Conservation (phyloP, 2,888 invertebrate species). For the Dendrolimus pini region DNA sequence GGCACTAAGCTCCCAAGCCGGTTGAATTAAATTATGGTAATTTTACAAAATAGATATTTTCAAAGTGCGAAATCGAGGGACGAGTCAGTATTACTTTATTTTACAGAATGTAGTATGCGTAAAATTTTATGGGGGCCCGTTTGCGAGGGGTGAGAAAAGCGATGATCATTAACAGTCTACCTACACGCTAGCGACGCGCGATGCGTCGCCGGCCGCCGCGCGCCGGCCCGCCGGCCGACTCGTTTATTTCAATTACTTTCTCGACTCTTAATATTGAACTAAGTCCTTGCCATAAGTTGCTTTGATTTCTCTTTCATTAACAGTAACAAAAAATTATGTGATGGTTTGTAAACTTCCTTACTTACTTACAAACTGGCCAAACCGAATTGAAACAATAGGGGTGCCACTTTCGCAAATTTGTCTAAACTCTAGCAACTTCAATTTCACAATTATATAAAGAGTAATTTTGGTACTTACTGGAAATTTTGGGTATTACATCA, state of each 20-base stretch:
- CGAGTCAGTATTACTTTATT: constrained; percentile 47
- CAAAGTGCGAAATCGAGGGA: constrained; percentile 26
- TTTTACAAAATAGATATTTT: background rate
- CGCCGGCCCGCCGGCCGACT: constrained; percentile 27
- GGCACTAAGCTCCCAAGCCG: background rate
- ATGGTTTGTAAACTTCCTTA: too few relatives aligned
- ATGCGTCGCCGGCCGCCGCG: constrained; percentile 20
- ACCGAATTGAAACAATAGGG: too few relatives aligned
- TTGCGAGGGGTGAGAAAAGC: constrained; percentile 34
- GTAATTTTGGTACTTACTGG: too few relatives aligned
- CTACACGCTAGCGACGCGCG: constrained; percentile 29
- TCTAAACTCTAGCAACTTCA: too few relatives aligned
- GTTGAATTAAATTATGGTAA: background rate
- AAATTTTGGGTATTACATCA: too few relatives aligned
- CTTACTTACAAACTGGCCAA: too few relatives aligned
- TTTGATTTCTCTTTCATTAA: background rate
- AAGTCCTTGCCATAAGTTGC: constrained; percentile 19
- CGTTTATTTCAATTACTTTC: constrained; percentile 55
- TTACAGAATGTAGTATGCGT: constrained; percentile 58
- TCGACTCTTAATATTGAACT: constrained; percentile 38
- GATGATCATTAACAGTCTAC: constrained; percentile 46
- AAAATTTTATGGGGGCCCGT: constrained; percentile 60
- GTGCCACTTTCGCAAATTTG: too few relatives aligned
- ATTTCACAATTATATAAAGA: too few relatives aligned
- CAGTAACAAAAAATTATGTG: background rate